A percentile compares a stretch with the other conserved stretches of the same genome.
phyloP scores from a whole-genome alignment of 2,797 vertebrate species.

The Oreochromis mossambicus region DNA sequence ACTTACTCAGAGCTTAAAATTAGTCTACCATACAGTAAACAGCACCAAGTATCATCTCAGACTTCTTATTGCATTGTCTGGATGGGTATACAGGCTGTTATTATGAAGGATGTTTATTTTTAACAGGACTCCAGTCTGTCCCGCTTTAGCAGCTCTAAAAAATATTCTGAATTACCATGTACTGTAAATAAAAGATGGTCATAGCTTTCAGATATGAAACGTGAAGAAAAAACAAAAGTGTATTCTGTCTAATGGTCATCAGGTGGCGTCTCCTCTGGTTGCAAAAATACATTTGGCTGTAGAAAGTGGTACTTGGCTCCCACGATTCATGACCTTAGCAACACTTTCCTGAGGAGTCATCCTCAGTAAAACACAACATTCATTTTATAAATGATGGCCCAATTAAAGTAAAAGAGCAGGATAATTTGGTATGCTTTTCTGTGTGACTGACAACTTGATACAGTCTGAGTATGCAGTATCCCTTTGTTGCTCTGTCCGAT shows the following conservation, averaged over 20 bases:
- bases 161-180: background rate
- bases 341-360: background rate
- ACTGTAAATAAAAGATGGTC: background rate
- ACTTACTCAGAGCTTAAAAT: background rate
- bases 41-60: background rate
- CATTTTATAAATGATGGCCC: background rate
- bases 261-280: rapidly evolving
- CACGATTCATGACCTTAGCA: background rate
- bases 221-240: background rate
- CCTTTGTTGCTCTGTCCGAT: background rate
- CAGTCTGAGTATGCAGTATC: background rate
- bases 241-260: background rate
- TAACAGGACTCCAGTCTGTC: background rate
- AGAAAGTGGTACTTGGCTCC: background rate
- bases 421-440: background rate
- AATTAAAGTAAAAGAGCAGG: background rate
- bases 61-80: background rate
- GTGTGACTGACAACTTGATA: background rate
- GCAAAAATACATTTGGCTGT: background rate
- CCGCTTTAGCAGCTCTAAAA: background rate
- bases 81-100: background rate
- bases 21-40: background rate
- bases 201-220: background rate
- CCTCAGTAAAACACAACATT: background rate
- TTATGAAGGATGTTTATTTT: background rate